A percentile compares a stretch with the other conserved stretches of the same genome.
Conservation (phyloP, 2,797 vertebrate species). For the Pseudomugil tenellus region DNA sequence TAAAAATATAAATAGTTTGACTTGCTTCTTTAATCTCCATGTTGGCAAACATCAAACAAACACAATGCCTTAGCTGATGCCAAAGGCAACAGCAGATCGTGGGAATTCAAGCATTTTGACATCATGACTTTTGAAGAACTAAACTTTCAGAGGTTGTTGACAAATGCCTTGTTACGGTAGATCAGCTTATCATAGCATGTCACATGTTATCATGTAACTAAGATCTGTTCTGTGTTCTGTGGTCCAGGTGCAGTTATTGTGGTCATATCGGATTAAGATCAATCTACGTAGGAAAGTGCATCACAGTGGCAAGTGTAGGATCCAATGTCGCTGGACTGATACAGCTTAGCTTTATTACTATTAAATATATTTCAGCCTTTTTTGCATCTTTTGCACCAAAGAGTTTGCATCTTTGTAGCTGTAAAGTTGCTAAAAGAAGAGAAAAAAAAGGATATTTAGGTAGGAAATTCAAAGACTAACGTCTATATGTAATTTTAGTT, state of each 20-base stretch:
- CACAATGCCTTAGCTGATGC: slow-evolving; percentile 11
- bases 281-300: background rate
- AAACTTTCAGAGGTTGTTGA: background rate
- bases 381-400: background rate
- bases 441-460: background rate
- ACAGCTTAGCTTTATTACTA: background rate
- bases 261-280: background rate
- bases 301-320: background rate
- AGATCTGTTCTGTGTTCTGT: background rate
- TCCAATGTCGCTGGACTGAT: background rate
- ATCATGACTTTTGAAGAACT: background rate
- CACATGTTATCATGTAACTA: background rate
- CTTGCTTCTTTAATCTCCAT: slow-evolving; percentile 6
- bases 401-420: background rate
- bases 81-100: slow-evolving; percentile 22
- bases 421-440: background rate
- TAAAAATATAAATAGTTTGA: background rate
- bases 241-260: background rate
- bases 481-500: background rate
- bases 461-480: background rate
- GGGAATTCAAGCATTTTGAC: slow-evolving; percentile 21
- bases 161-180: background rate
- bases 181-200: background rate
- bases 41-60: slow-evolving; percentile 7
- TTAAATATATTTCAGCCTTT: background rate